Evolutionary conservation across 1,140 invertebrate genomes (phyloP).

Genomic region (Venturia canescens): DNA sequence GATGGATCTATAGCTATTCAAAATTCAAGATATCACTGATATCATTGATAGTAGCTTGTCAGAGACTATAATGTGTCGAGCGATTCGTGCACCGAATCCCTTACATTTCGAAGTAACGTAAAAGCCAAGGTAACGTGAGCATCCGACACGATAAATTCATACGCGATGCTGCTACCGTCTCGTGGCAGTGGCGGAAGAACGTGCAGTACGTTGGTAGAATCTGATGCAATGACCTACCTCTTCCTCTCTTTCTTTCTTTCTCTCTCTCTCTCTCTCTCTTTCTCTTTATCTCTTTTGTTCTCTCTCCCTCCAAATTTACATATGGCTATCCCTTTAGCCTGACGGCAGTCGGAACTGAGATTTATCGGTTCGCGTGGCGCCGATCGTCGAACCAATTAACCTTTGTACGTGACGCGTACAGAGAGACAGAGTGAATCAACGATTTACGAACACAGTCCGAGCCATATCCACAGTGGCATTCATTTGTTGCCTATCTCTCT

Average conservation of each 20-base stretch:
- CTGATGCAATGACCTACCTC: constrained; percentile 51
- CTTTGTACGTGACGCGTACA: constrained; percentile 47
- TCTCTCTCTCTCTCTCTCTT: constrained; percentile 19
- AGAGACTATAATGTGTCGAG: constrained; percentile 20
- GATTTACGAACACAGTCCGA: constrained; percentile 43
- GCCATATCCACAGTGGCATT: constrained; percentile 31
- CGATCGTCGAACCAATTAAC: constrained; percentile 56
- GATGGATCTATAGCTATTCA: background rate
- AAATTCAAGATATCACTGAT: constrained; percentile 35
- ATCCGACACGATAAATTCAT: constrained; percentile 27
- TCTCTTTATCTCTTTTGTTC: constrained; percentile 11
- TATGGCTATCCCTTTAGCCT: constrained; percentile 52
- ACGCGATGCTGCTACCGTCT: constrained; percentile 32
- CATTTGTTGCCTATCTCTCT: constrained; percentile 30
- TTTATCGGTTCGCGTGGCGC: constrained; percentile 55
- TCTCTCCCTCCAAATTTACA: constrained; percentile 47
- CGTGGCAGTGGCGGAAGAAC: constrained; percentile 43
- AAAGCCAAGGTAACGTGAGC: constrained; percentile 19
- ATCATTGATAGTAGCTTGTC: constrained; percentile 22
- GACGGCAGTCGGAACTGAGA: constrained; percentile 51
- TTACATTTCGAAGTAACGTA: constrained; percentile 10
- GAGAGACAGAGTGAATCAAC: constrained; percentile 48
- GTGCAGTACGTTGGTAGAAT: constrained; percentile 42
- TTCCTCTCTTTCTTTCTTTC: constrained; percentile 40
- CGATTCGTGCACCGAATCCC: constrained; percentile 34